A percentile compares a stretch with the other conserved stretches of the same genome.
These are phyloP conservation scores for Drepana falcataria DNA, from an alignment of 2,888 invertebrate species.

Conservation along the genomic window DNA sequence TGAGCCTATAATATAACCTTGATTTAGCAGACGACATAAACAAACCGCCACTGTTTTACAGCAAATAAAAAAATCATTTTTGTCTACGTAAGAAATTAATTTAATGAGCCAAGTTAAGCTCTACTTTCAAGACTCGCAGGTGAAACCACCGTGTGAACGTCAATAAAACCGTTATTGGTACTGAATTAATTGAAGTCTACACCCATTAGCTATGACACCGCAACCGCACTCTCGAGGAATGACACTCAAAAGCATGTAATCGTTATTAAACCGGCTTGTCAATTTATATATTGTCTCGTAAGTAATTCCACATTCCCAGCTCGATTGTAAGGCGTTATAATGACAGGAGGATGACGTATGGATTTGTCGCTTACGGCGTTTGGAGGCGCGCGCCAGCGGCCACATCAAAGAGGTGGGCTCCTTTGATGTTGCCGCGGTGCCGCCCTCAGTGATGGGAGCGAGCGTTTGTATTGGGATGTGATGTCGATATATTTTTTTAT, in stretches of 20 bases:
- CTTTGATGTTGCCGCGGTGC: constrained; percentile 75
- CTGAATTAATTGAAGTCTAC: constrained; percentile 26
- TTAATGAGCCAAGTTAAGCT: too few species aligned
- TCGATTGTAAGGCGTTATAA: constrained; percentile 77
- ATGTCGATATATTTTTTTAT: constrained; percentile 27
- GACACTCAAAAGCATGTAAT: constrained; percentile 47
- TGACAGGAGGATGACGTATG: constrained; percentile 79
- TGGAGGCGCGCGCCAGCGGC: constrained; percentile 76
- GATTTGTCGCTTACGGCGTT: constrained; percentile 79
- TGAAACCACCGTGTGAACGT: not conserved
- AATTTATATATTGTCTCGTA: constrained; percentile 75
- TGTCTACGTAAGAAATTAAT: too few species aligned
- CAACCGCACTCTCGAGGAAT: constrained; percentile 17
- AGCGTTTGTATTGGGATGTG: constrained; percentile 21
- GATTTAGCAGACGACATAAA: too few species aligned
- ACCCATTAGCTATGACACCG: constrained; percentile 18
- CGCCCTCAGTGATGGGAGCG: constrained; percentile 50
- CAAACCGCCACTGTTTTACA: too few species aligned
- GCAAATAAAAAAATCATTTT: too few species aligned
- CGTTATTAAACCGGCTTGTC: constrained; percentile 70
- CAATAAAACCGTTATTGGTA: constrained; percentile 9
- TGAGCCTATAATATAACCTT: too few species aligned
- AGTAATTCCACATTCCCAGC: constrained; percentile 74
- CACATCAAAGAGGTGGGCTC: constrained; percentile 78
- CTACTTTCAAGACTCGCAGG: not conserved